A percentile compares a stretch with the other conserved stretches of the same genome.
Conservation (phyloP, 2,888 invertebrate species). For the Pheosia tremula region DNA sequence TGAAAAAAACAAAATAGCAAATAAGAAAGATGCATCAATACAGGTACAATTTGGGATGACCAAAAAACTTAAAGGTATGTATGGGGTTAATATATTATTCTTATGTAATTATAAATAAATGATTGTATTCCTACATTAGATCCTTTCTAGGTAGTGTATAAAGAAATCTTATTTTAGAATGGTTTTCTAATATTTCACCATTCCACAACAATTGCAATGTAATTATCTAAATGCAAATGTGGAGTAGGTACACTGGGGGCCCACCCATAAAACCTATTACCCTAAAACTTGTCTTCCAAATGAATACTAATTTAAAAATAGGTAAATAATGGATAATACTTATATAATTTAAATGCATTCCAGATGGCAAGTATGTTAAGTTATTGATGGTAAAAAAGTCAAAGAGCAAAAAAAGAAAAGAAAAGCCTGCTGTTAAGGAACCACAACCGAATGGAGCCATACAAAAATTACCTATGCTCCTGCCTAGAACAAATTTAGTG, state of each 20-base stretch:
- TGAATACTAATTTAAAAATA: no score
- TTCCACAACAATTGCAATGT: no score
- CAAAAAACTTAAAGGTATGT: constrained; percentile 67
- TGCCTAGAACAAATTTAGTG: constrained; percentile 55
- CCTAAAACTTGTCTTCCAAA: no score
- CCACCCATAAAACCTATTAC: no score
- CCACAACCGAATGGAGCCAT: constrained; percentile 21
- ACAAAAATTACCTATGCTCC: constrained; percentile 59
- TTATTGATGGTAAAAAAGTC: constrained; percentile 58
- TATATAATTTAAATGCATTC: constrained; percentile 24
- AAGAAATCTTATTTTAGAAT: no score
- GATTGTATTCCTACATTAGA: no score
- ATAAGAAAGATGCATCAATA: constrained; percentile 69
- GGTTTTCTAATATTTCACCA: no score
- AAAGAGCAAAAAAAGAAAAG: constrained; percentile 46
- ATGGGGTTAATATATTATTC: neutral
- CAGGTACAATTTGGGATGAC: constrained; percentile 61
- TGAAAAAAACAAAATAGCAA: constrained; percentile 43
- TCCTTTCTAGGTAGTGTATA: no score
- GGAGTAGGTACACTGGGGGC: no score
- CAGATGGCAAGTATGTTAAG: constrained; percentile 64
- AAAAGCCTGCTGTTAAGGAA: constrained; percentile 29
- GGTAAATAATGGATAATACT: no score
- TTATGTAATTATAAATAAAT: neutral
- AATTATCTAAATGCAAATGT: no score